Evolutionary conservation across 2,797 vertebrate species (phyloP).

Genomic region (Hoplostethus mediterraneus): DNA sequence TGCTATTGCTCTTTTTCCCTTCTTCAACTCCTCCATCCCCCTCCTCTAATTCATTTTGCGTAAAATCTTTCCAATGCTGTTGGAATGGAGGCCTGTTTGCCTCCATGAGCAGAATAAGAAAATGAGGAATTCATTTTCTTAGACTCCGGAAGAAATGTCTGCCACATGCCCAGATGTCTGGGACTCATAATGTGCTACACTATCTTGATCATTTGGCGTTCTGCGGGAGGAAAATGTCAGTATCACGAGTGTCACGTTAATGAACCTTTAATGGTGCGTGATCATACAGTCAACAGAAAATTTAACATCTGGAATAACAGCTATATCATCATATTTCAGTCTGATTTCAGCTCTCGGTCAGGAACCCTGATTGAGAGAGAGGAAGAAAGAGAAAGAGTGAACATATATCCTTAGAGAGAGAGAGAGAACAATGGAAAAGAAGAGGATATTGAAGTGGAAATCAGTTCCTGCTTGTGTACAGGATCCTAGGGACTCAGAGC

Average conservation of each 20-base stretch:
- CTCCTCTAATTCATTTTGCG: slow-evolving; percentile 16
- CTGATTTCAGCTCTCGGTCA: slow-evolving; percentile 13
- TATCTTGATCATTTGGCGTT: slow-evolving; percentile 56
- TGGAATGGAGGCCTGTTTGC: slow-evolving; percentile 66
- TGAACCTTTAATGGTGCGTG: slow-evolving; percentile 11
- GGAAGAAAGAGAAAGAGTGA: slow-evolving; percentile 6
- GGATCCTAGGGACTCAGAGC: slow-evolving; percentile 31
- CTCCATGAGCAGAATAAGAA: slow-evolving; percentile 60
- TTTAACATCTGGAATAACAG: slow-evolving; percentile 6
- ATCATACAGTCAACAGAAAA: slow-evolving; percentile 11
- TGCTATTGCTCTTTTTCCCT: slow-evolving; percentile 1
- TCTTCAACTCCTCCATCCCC: background rate
- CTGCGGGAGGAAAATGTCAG: slow-evolving; percentile 37
- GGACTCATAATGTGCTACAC: slow-evolving; percentile 68
- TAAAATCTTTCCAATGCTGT: slow-evolving; percentile 56
- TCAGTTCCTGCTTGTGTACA: slow-evolving; percentile 47
- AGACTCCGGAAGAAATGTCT: slow-evolving; percentile 73
- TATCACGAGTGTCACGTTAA: slow-evolving; percentile 23
- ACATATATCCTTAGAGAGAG: background rate
- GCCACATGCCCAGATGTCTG: slow-evolving; percentile 81
- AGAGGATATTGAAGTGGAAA: slow-evolving; percentile 76
- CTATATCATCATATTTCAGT: slow-evolving; percentile 2
- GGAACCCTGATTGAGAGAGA: background rate
- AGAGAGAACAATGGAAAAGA: slow-evolving; percentile 47
- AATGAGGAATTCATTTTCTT: slow-evolving; percentile 78